Evolutionary conservation across 2,888 invertebrate genomes (phyloP), one percentile per base, ranked within the genome.

Genomic region (Leptinotarsa juncta): DNA sequence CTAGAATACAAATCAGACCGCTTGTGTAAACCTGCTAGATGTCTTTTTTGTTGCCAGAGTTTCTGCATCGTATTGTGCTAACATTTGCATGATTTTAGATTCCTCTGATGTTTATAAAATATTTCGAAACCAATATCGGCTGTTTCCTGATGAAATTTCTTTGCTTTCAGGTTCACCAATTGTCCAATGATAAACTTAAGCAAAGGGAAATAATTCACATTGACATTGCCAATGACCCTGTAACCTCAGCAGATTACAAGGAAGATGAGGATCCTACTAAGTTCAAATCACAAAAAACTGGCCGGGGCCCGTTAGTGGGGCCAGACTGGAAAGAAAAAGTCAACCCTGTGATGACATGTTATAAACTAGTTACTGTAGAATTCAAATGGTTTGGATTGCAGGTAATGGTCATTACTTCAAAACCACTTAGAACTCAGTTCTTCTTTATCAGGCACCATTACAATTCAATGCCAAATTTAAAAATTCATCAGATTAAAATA

Each of bases 381-480:
- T 99, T 99, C 90, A 98, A 98, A 90, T 99, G 99, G 98, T 98
- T 97, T 86, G 99, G 98, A 72, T 91, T 99, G 77, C 95, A 95
- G 90, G 92, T 91, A 80, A 85, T 84, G 55, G 55, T 42, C 16
- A 65, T 42, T 51, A 32, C 53, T 67, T 48, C 15, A 67, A 55
- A 49, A 53, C 12, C 14, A 42, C 32, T 15, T 5, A 20, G 55
- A 57, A n/a, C 2, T 67, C 18, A 32, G 49, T 10, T 42, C 42
- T 42, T 10, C 42, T 42, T 42, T 42, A 10, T 10, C 10, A 42
- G 10, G 10, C 10, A 42, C 42, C 42, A 42, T 42, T 42, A 42
- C 42, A 10, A 42, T 42, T 42, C 42, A 42, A 42, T 42, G 42
- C 10, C 10, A 42, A 3, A 42, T 42, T 42, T 2, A 10, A 10